phyloP scores from a whole-genome alignment of 1,140 invertebrate genomes.

The Papilio machaon region DNA sequence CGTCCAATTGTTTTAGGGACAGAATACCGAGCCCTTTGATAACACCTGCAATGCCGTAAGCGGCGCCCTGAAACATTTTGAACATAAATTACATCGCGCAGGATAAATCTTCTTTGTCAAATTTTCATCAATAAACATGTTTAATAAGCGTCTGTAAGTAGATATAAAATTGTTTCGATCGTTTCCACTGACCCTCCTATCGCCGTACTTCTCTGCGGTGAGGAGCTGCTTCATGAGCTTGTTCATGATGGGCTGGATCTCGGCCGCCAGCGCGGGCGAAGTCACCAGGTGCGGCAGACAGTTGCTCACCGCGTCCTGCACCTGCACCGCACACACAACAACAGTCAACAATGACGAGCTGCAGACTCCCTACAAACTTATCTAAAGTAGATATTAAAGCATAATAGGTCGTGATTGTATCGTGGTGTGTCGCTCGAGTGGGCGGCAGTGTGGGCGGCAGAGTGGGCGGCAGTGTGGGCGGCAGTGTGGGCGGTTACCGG shows the following conservation, averaged over 20 bases:
- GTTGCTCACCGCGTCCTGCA: slow-evolving; percentile 98
- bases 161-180: background rate
- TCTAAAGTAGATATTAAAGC: too few relatives aligned
- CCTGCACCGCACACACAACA: slow-evolving; percentile 80
- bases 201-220: slow-evolving; percentile 98
- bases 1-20: slow-evolving; percentile 96
- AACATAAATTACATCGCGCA: background rate
- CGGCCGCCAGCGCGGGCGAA: slow-evolving; percentile 92
- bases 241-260: slow-evolving; percentile 93
- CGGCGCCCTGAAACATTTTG: slow-evolving; percentile 85
- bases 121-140: too few relatives aligned
- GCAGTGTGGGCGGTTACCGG: slow-evolving; percentile 82
- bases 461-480: too few relatives aligned
- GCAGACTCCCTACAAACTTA: too few relatives aligned
- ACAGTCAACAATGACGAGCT: too few relatives aligned
- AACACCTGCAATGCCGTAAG: slow-evolving; percentile 93
- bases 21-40: slow-evolving; percentile 98
- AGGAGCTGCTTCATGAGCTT: slow-evolving; percentile 94
- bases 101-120: background rate
- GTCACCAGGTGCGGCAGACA: slow-evolving; percentile 95
- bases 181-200: slow-evolving; percentile 85
- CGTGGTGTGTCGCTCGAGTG: background rate
- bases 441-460: too few relatives aligned
- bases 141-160: too few relatives aligned
- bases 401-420: background rate